Evolutionary conservation across 1,140 invertebrate species (phyloP).

Genomic region (Zaprionus ornatus): DNA sequence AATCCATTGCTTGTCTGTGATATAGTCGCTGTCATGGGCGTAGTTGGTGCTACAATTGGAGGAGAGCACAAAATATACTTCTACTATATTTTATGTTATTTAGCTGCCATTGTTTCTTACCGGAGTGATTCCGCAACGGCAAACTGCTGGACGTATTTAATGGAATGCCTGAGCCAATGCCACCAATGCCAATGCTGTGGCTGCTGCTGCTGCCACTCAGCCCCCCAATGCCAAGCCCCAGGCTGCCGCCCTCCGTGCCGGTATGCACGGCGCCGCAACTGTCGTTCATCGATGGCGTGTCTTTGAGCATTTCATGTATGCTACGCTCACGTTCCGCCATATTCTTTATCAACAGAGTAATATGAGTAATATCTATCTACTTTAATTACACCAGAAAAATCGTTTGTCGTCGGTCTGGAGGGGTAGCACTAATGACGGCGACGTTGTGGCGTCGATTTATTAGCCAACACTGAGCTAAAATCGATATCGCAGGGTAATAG

Average conservation of each 20-base stretch:
- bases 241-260: conserved; percentile 85
- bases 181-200: conserved; percentile 44
- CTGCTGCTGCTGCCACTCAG: conserved; percentile 56
- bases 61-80: neutral
- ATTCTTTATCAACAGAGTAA: conserved; percentile 20
- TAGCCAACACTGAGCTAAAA: neutral
- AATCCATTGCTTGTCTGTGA: conserved; percentile 83
- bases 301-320: conserved; percentile 94
- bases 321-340: conserved; percentile 87
- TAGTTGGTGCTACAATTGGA: conserved; percentile 64
- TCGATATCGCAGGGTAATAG: conserved; percentile 29
- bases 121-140: conserved; percentile 84
- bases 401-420: conserved; percentile 25
- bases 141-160: conserved; percentile 74
- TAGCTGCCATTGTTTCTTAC: conserved; percentile 24
- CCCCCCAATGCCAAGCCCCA: conserved; percentile 36
- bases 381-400: conserved; percentile 48
- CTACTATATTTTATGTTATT: no score
- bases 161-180: conserved; percentile 49
- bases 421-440: neutral
- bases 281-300: conserved; percentile 91
- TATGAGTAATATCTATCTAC: conserved; percentile 2
- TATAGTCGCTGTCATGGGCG: conserved; percentile 84
- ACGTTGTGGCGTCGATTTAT: neutral
- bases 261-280: conserved; percentile 90